phyloP scores from a whole-genome alignment of 2,888 invertebrate species.

The Rhamphomyia laevipes region DNA sequence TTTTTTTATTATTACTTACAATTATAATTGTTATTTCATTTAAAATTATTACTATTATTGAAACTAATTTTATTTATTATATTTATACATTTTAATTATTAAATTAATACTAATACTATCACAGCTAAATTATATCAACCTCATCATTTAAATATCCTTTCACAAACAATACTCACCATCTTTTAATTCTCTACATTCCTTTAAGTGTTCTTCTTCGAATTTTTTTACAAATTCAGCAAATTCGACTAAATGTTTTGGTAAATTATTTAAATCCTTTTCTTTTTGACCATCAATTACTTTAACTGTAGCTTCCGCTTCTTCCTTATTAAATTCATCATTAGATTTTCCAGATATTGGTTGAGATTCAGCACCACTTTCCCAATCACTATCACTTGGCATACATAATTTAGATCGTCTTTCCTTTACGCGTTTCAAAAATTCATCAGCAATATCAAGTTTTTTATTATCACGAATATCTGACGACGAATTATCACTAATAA shows the following conservation, averaged over 20 bases:
- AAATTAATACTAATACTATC: too few species aligned
- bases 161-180: too few species aligned
- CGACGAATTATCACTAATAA: constrained; percentile 22
- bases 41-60: too few species aligned
- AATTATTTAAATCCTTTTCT: constrained; percentile 48
- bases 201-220: constrained; percentile 22
- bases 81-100: too few species aligned
- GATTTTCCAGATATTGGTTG: constrained; percentile 33
- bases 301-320: constrained; percentile 38
- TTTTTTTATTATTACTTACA: too few species aligned
- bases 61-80: too few species aligned
- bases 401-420: constrained; percentile 58
- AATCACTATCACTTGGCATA: constrained; percentile 52
- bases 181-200: background rate
- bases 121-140: too few species aligned
- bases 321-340: background rate
- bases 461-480: constrained; percentile 17
- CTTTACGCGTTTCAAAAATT: constrained; percentile 66
- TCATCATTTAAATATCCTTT: too few species aligned
- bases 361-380: constrained; percentile 46
- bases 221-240: constrained; percentile 48
- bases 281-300: constrained; percentile 53
- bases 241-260: constrained; percentile 69
- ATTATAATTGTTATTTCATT: too few species aligned
- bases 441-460: constrained; percentile 34